phyloP scores from a whole-genome alignment of 2,888 invertebrate species.

The Phortica okadai region DNA sequence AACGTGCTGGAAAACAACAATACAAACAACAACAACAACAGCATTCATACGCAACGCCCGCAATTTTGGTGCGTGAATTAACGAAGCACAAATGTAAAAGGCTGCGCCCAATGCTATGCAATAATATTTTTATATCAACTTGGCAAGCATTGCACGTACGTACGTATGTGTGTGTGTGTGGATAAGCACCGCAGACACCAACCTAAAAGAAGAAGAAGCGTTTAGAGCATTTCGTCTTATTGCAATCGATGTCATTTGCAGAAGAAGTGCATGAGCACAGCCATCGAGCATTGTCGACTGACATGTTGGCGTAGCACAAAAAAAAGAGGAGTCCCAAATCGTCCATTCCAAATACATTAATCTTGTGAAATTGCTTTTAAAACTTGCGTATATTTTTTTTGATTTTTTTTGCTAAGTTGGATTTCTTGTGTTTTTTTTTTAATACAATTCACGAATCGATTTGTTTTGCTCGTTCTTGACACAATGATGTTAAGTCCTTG shows the following conservation, averaged over 20 bases:
- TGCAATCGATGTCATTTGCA: not conserved
- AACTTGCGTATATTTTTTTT: conserved; percentile 5
- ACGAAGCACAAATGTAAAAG: conserved; percentile 2
- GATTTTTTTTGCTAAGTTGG: not conserved
- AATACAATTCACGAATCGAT: not conserved
- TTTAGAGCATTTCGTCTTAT: not conserved
- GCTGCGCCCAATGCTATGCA: conserved; percentile 2
- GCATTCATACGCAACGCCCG: not conserved
- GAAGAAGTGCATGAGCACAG: not conserved
- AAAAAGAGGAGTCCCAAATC: not conserved
- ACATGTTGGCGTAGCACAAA: not conserved
- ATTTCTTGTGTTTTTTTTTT: not conserved
- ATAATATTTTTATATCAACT: not conserved
- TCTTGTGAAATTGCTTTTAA: conserved; percentile 30
- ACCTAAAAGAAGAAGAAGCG: not conserved
- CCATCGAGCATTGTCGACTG: too few relatives aligned
- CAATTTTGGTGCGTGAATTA: not conserved
- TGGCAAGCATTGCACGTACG: not conserved
- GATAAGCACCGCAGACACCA: too few relatives aligned
- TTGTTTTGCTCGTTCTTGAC: not conserved
- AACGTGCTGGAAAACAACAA: conserved; percentile 17
- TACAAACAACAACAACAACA: conserved; percentile 4
- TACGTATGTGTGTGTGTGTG: not conserved
- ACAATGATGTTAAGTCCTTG: not conserved
- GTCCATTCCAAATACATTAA: conserved; percentile 34